phyloP scores from a whole-genome alignment of 2,797 vertebrate species.

The Sebastes hubbsi region DNA sequence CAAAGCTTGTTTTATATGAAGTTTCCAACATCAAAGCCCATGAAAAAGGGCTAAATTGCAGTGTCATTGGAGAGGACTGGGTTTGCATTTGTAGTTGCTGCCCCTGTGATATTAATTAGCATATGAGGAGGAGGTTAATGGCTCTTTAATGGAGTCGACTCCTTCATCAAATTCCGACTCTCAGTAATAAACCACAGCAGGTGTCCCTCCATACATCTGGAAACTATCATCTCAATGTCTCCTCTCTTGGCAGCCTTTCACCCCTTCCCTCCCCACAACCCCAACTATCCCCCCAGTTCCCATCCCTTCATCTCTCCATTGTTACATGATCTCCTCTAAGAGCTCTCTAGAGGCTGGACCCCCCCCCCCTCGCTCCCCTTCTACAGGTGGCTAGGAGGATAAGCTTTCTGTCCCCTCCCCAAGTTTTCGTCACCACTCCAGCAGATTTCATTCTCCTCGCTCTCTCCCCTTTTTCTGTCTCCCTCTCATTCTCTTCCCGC shows the following conservation, averaged over 20 bases:
- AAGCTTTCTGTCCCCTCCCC: constrained; percentile 74
- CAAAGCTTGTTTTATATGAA: not conserved
- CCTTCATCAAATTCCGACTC: constrained; percentile 57
- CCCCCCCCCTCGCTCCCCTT: constrained; percentile 49
- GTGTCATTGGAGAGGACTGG: not conserved
- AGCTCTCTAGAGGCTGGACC: constrained; percentile 69
- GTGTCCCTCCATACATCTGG: constrained; percentile 80
- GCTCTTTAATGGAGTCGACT: constrained; percentile 60
- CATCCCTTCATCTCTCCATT: constrained; percentile 75
- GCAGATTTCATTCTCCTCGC: constrained; percentile 70
- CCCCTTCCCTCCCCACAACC: constrained; percentile 27
- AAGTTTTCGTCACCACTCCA: constrained; percentile 70
- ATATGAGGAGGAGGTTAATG: constrained; percentile 40
- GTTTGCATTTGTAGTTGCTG: not conserved
- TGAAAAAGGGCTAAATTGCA: not conserved
- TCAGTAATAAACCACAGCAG: constrained; percentile 75
- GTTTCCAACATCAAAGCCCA: not conserved
- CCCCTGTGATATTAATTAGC: constrained; percentile 30
- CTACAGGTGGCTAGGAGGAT: constrained; percentile 80
- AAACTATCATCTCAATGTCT: constrained; percentile 76
- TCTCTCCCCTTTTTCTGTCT: constrained; percentile 53
- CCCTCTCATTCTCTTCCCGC: constrained; percentile 55
- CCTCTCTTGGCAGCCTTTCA: constrained; percentile 46
- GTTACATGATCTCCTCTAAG: constrained; percentile 80
- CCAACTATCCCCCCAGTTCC: constrained; percentile 60